Conservation (phyloP, 2,113 vertebrate genomes). For the Entelurus aequoreus region DNA sequence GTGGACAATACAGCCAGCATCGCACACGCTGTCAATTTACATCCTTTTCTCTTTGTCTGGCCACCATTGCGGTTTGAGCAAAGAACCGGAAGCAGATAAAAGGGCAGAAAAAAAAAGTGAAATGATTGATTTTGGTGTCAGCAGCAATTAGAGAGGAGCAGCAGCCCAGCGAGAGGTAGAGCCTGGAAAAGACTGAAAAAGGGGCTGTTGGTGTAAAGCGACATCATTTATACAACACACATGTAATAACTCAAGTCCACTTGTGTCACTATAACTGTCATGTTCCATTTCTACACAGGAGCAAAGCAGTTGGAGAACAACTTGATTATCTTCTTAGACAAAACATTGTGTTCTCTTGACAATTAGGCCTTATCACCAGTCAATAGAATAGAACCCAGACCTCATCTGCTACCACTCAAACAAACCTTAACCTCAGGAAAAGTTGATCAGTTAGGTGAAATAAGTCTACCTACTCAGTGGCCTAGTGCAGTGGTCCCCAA, state of each 20-base stretch:
- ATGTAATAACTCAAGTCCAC: no score
- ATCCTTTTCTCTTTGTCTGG: conserved; percentile 20
- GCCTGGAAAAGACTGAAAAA: neutral
- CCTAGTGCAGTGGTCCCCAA: no score
- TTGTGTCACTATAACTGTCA: no score
- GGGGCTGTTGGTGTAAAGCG: conserved; percentile 7
- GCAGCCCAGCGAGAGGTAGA: conserved; percentile 13
- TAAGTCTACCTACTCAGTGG: no score
- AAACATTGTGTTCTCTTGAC: neutral
- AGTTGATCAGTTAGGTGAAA: no score
- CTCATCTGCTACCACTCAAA: neutral
- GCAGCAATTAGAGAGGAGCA: conserved; percentile 49
- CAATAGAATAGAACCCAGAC: no score
- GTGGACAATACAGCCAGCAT: conserved; percentile 10
- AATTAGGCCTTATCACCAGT: neutral
- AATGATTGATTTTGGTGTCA: conserved; percentile 70
- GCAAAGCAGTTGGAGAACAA: neutral
- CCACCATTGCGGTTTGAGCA: conserved; percentile 34
- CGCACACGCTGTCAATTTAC: conserved; percentile 39
- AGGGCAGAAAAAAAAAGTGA: conserved; percentile 54
- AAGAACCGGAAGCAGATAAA: conserved; percentile 50
- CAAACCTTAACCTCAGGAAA: no score
- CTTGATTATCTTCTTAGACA: neutral
- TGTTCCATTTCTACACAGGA: neutral
- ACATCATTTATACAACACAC: neutral